A percentile compares a stretch with the other conserved stretches of the same genome.
phyloP scores from a whole-genome alignment of 2,113 vertebrate genomes.

The Myotis lucifugus region DNA sequence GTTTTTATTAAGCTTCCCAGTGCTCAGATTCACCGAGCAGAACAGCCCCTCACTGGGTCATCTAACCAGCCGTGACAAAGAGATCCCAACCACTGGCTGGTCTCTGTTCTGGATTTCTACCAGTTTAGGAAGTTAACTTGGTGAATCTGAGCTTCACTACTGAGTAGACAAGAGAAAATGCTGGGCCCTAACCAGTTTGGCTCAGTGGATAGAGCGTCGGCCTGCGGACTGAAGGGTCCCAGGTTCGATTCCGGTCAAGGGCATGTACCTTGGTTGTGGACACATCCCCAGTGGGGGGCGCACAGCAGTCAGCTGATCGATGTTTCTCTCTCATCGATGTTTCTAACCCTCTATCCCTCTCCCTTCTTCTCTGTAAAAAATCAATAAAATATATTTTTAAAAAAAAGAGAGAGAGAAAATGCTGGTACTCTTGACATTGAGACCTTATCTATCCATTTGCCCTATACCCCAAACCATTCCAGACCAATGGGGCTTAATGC shows the following conservation, averaged over 20 bases:
- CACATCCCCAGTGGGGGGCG: no score
- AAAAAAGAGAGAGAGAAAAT: slow-evolving; percentile 22
- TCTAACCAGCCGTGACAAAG: not conserved
- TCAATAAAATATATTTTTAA: no score
- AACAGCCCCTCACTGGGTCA: not conserved
- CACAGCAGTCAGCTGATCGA: no score
- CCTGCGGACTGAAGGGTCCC: no score
- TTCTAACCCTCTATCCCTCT: no score
- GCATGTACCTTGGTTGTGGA: no score
- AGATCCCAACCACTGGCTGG: not conserved
- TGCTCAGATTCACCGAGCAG: not conserved
- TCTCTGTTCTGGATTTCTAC: not conserved
- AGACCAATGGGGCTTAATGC: not conserved
- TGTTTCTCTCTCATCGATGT: no score
- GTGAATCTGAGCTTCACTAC: not conserved
- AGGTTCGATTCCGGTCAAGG: no score
- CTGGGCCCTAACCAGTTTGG: no score
- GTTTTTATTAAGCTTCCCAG: not conserved
- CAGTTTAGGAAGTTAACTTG: not conserved
- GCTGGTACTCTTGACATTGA: not conserved
- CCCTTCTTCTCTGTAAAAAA: no score
- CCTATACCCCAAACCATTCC: not conserved
- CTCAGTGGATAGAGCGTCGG: no score
- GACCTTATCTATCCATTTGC: not conserved
- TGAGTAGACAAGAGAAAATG: not conserved